Base-by-base conservation (phyloP, 2,797 vertebrate species). In the Pangasius sanitwongsei region DNA sequence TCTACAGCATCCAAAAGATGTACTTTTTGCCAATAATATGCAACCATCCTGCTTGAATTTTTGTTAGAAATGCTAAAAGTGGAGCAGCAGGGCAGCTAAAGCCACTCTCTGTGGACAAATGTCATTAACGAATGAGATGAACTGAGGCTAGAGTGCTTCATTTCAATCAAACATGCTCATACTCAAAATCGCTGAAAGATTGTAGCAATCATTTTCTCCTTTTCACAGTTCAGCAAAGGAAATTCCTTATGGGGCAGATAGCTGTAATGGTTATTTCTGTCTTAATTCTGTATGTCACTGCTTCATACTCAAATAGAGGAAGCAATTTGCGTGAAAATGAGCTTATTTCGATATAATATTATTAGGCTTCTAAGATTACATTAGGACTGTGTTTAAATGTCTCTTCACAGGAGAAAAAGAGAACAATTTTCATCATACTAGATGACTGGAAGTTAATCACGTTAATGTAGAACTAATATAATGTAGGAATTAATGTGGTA, bases 81-180 rank as follows among this genome's bases (percentile, higher is more conserved):
- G 13, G 70, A 53, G 81, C 72, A 74, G 67, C 70, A 48, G 70
- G 87, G 53, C 50, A 75, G 34, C 31, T 20, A 80, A 77, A 84
- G 13, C 28, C 31, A 48, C n/a, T 87, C 87, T 90, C 90, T n/a
- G 16, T 84, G 80, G 72, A 84, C 85, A 77, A 69, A 89, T 53
- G 63, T 9, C 84, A 87, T 83, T 77, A 86, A 55, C 16, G 67
- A 83, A 82, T 44, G 37, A 88, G 16, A 72, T 78, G 53, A 77
- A 69, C 34, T 63, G 61, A 90, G 34, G n/a, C 41, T 61, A 63
- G 86, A 59, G 84, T 53, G 78, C 48, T 18, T 59, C 63, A 37
- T 87, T 89, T 75, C 48, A 87, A 50, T 81, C 61, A 75, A 57
- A 86, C 85, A 82, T n/a, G 57, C 37, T 59, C 23, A n/a, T 77